Evolutionary conservation across 2,888 invertebrate species (phyloP).

Genomic region (Dastarcus helophoroides): DNA sequence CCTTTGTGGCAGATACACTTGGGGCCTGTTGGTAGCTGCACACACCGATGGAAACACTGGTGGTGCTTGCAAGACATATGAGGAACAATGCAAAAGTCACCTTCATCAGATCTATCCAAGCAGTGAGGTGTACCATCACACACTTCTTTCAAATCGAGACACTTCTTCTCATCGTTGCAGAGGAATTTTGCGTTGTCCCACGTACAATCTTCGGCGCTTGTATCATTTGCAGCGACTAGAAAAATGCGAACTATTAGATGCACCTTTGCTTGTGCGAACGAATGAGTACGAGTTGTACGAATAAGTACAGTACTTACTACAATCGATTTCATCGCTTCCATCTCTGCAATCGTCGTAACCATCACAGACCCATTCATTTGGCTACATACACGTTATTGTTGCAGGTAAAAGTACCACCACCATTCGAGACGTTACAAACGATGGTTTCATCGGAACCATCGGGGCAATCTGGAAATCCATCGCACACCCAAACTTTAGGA

Average conservation of each 20-base stretch:
- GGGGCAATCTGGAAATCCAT: slow-evolving; percentile 32
- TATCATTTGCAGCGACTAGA: slow-evolving; percentile 27
- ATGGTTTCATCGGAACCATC: slow-evolving; percentile 35
- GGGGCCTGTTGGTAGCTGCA: slow-evolving; percentile 40
- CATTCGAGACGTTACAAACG: slow-evolving; percentile 35
- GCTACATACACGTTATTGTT: slow-evolving; percentile 43
- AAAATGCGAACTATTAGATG: too few species aligned
- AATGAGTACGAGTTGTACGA: too few species aligned
- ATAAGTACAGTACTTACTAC: too few species aligned
- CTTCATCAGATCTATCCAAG: slow-evolving; percentile 52
- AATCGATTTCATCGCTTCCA: slow-evolving; percentile 43
- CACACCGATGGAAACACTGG: slow-evolving; percentile 36
- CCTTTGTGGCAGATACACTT: slow-evolving; percentile 48
- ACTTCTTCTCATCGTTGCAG: slow-evolving; percentile 42
- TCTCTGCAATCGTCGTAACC: slow-evolving; percentile 47
- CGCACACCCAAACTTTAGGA: slow-evolving; percentile 32
- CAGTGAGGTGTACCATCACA: slow-evolving; percentile 49
- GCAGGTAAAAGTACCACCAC: slow-evolving; percentile 54
- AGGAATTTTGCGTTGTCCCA: slow-evolving; percentile 40
- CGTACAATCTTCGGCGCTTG: slow-evolving; percentile 37
- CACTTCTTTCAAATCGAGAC: slow-evolving; percentile 39
- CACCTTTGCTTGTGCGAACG: too few species aligned
- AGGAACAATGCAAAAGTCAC: slow-evolving; percentile 30
- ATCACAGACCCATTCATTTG: slow-evolving; percentile 44
- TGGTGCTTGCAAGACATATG: slow-evolving; percentile 25